These are phyloP conservation scores for Leptopilina syphax DNA, from an alignment of 2,888 invertebrate species.

Conservation along the genomic window DNA sequence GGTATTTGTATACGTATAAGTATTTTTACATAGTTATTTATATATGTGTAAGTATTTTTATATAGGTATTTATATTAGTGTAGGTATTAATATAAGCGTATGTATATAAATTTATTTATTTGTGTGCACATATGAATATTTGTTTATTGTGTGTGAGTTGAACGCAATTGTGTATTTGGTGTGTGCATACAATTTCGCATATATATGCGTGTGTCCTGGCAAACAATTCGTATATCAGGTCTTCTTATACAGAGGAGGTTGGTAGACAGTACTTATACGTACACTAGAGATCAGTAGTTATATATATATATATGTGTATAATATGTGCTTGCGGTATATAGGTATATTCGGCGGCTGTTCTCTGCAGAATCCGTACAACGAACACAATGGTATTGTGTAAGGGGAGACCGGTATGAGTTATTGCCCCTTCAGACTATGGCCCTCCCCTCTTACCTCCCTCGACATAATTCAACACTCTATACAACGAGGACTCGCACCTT, in stretches of 20 bases:
- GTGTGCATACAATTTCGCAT: neutral
- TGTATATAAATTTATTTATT: too few species aligned
- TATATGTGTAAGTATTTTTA: too few species aligned
- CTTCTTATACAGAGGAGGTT: conserved; percentile 46
- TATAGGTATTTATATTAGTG: too few species aligned
- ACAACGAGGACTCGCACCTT: conserved; percentile 55
- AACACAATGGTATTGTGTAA: conserved; percentile 74
- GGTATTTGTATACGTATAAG: too few species aligned
- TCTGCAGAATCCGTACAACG: conserved; percentile 72
- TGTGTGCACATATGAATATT: neutral
- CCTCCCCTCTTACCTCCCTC: conserved; percentile 54
- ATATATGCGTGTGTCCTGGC: neutral
- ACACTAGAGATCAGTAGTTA: conserved; percentile 44
- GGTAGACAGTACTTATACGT: conserved; percentile 50
- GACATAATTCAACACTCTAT: conserved; percentile 73
- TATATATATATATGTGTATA: conserved; percentile 5
- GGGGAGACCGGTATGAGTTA: conserved; percentile 70
- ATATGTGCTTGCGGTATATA: conserved; percentile 41
- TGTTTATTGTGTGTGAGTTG: too few species aligned
- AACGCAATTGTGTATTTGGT: too few species aligned
- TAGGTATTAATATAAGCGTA: neutral
- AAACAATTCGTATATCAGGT: conserved; percentile 16
- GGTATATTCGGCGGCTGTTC: conserved; percentile 66
- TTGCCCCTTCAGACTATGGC: conserved; percentile 67
- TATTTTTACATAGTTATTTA: too few species aligned